phyloP scores from a whole-genome alignment of 1,140 invertebrate species.

The Neuroterus valhalla region DNA sequence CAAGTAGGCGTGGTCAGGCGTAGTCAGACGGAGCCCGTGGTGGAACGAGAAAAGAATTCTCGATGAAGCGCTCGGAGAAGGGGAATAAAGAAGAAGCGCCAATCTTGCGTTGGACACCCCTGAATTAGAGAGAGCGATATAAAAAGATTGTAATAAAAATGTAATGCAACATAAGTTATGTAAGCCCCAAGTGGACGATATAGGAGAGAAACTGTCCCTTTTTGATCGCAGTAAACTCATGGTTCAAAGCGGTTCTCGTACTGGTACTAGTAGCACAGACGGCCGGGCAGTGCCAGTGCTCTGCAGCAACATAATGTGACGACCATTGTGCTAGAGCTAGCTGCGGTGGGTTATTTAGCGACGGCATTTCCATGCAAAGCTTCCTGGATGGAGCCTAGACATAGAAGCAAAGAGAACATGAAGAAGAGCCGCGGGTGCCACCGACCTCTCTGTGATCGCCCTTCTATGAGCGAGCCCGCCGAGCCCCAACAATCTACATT shows the following conservation, averaged over 20 bases:
- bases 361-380: constrained; percentile 66
- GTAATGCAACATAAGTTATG: too few species aligned
- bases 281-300: constrained; percentile 50
- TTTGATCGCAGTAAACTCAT: background rate
- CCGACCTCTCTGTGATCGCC: constrained; percentile 63
- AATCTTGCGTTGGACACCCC: too few species aligned
- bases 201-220: too few species aligned
- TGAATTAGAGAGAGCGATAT: too few species aligned
- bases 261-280: constrained; percentile 31
- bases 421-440: constrained; percentile 63
- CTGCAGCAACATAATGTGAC: constrained; percentile 68
- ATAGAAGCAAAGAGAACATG: constrained; percentile 55
- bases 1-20: too few species aligned
- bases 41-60: too few species aligned
- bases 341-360: constrained; percentile 63
- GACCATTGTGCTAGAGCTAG: constrained; percentile 66
- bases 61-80: too few species aligned
- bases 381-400: constrained; percentile 58
- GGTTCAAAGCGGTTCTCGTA: constrained; percentile 2
- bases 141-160: too few species aligned
- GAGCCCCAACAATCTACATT: constrained; percentile 49
- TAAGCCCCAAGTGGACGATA: too few species aligned
- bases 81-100: too few species aligned
- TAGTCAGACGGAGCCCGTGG: too few species aligned
- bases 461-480: constrained; percentile 36